These are phyloP conservation scores for Osmerus mordax DNA, from an alignment of 2,113 vertebrate species.

Conservation along the genomic window DNA sequence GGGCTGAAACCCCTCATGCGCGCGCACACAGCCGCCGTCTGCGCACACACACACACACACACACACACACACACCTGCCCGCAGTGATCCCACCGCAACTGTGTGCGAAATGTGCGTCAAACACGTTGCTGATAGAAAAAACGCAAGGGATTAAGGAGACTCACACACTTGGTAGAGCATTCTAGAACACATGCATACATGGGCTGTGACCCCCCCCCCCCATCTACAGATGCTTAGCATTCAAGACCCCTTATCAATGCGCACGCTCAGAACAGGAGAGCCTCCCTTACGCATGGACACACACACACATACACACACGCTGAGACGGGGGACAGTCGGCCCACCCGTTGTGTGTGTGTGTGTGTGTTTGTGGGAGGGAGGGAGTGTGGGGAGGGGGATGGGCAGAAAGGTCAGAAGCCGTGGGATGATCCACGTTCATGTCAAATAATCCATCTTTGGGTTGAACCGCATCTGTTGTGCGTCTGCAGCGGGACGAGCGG, in stretches of 20 bases:
- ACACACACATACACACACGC: slow-evolving; percentile 44
- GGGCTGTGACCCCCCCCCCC: too few relatives aligned
- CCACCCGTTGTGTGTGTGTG: slow-evolving; percentile 39
- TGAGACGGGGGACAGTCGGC: slow-evolving; percentile 25
- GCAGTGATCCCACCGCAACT: slow-evolving; percentile 8
- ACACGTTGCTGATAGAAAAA: too few relatives aligned
- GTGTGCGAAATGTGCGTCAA: too few relatives aligned
- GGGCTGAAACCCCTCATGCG: neutral
- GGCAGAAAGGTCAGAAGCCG: slow-evolving; percentile 68
- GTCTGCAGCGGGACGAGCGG: slow-evolving; percentile 49
- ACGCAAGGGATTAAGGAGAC: too few relatives aligned
- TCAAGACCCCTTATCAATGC: neutral
- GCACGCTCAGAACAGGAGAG: slow-evolving; percentile 15
- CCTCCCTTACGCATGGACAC: slow-evolving; percentile 35
- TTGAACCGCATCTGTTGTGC: slow-evolving; percentile 66
- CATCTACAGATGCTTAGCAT: neutral
- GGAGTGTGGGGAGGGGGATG: slow-evolving; percentile 37
- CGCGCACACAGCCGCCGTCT: neutral
- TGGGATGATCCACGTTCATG: slow-evolving; percentile 70
- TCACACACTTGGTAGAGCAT: too few relatives aligned
- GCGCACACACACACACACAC: neutral
- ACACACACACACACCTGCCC: slow-evolving; percentile 2
- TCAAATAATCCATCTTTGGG: slow-evolving; percentile 67
- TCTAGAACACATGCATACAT: too few relatives aligned
- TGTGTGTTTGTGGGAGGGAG: neutral